These are phyloP conservation scores for Rhadinocentrus ornatus DNA, from an alignment of 2,797 vertebrate species.

Conservation along the genomic window DNA sequence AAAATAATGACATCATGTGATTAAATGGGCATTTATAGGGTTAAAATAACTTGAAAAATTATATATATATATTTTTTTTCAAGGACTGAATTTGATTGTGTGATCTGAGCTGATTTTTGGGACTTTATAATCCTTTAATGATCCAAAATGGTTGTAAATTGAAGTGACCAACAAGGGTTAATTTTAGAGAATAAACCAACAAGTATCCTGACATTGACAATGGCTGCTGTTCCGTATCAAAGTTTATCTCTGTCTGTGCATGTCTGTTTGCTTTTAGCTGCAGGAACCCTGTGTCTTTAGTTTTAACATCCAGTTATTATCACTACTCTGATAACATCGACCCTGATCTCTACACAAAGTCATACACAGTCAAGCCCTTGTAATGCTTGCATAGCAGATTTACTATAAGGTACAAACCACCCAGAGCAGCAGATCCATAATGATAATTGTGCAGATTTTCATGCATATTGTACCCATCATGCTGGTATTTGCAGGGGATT, in stretches of 20 bases:
- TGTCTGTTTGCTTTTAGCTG: conserved; percentile 24
- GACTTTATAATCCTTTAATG: background rate
- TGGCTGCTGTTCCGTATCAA: conserved; percentile 14
- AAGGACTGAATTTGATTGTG: background rate
- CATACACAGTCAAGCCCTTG: conserved; percentile 23
- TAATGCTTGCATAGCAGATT: conserved; percentile 1
- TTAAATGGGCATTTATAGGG: background rate
- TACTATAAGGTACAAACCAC: conserved; percentile 1
- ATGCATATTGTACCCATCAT: background rate
- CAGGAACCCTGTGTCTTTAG: conserved; percentile 33
- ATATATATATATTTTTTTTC: background rate
- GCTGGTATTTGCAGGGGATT: conserved; percentile 1
- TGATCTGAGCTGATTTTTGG: background rate
- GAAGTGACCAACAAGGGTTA: background rate
- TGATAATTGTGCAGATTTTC: conserved; percentile 12
- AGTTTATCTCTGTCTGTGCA: conserved; percentile 35
- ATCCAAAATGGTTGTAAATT: no score
- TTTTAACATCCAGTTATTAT: conserved; percentile 33
- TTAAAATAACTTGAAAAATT: background rate
- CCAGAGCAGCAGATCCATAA: conserved; percentile 15
- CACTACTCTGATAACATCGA: conserved; percentile 44
- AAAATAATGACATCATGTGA: background rate
- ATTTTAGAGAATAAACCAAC: background rate
- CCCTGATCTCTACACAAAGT: conserved; percentile 24
- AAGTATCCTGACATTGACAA: background rate